Evolutionary conservation across 2,113 vertebrate species (phyloP), one percentile per base, ranked within the genome.

Genomic region (Bettongia penicillata): DNA sequence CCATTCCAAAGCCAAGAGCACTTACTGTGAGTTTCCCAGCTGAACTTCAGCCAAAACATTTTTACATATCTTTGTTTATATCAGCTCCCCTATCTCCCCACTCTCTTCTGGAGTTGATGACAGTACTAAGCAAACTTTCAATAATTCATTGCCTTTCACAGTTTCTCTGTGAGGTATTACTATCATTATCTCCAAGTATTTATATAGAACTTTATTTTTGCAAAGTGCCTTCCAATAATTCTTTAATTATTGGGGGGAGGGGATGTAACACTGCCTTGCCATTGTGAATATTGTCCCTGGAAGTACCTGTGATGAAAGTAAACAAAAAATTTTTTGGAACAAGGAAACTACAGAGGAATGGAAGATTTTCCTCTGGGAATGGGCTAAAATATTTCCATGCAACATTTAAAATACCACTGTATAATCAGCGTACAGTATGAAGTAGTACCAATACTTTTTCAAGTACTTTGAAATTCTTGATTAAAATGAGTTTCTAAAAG

Each of bases 401-500:
- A 96, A 93, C 61, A 53, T 95, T 28, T 49, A 89, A 92, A 94
- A 37, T 55, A 61, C 47, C 0, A 0, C 3, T 50, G 23, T 9
- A 51, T 91, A 68, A 92, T 49, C 57, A 94, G 48, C 53, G 51
- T 92, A 48, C 47, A 91, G 50, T 48, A 91, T 94, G 84, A 93
- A n/a, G 0, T 26, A 0, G 51, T 93, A 96, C 95, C 14, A 68
- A 77, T 48, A 61, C n/a, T 91, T 94, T 90, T 48, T 94, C 55
- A 95, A 93, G 90, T 49, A 89, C 24, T 93, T 95, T 94, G 68
- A 77, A 77, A 77, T 92, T 90, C 91, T 12, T 51, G 23, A 19
- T 25, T 92, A 93, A 97, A 94, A 90, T 93, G 19, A 96, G 43
- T 61, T 93, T 68, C 89, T 84, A 31, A 91, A 47, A 92, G 90